Evolutionary conservation across 2,797 vertebrate genomes (phyloP).

Genomic region (Myripristis murdjan): DNA sequence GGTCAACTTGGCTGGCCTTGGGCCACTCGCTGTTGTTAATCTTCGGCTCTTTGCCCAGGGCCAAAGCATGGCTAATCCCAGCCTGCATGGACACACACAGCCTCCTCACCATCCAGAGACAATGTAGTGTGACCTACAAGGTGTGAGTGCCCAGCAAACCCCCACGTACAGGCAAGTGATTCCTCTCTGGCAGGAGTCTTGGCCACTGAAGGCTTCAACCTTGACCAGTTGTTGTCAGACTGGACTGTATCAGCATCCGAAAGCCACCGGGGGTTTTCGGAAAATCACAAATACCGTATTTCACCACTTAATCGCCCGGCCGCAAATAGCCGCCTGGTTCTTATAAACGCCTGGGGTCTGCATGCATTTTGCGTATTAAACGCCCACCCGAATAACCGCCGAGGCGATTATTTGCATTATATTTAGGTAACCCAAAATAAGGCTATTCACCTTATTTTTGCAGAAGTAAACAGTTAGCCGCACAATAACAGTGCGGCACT

Average conservation of each 20-base stretch:
- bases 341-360: too few species aligned
- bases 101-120: constrained; percentile 17
- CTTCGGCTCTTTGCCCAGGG: constrained; percentile 61
- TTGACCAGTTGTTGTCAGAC: background rate
- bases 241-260: background rate
- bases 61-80: constrained; percentile 57
- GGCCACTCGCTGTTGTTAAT: constrained; percentile 74
- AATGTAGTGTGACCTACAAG: background rate
- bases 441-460: too few species aligned
- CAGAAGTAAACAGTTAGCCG: too few species aligned
- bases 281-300: background rate
- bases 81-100: constrained; percentile 24
- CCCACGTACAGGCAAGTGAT: background rate
- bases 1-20: constrained; percentile 68
- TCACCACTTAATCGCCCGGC: too few species aligned
- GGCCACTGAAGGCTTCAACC: background rate
- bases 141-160: background rate
- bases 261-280: background rate
- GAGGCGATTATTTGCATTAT: too few species aligned
- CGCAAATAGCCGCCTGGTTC: too few species aligned
- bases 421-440: too few species aligned
- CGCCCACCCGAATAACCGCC: too few species aligned
- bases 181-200: background rate
- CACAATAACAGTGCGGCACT: too few species aligned
- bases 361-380: too few species aligned